Percentiles rank a stretch among this genome's conserved stretches.
Conservation (phyloP, 2,113 vertebrate genomes). For the Isichthys henryi region DNA sequence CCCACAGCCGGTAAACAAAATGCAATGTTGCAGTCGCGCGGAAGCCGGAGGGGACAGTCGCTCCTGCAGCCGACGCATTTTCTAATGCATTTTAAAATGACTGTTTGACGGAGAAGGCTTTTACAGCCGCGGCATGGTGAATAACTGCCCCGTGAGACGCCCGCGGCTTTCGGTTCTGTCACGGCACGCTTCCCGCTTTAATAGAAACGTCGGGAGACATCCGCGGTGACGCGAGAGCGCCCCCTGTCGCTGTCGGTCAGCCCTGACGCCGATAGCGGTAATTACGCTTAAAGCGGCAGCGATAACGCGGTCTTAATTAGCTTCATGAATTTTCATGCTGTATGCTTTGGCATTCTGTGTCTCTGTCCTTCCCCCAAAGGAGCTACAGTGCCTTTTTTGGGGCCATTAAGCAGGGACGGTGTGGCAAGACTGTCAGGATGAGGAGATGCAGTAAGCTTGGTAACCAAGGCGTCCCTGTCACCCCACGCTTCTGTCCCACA, state of each 20-base stretch:
- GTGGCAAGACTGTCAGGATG: not conserved
- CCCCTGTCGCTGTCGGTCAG: not conserved
- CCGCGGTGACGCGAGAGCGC: not conserved
- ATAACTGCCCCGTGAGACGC: not conserved
- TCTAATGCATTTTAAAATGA: not conserved
- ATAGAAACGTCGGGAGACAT: not conserved
- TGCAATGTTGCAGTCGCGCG: not conserved
- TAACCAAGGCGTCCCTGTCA: not conserved
- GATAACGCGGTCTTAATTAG: not conserved
- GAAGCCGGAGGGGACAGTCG: not conserved
- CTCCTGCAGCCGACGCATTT: not conserved
- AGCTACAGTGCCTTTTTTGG: not conserved
- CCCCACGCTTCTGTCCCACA: constrained; percentile 45
- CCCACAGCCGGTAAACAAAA: not conserved
- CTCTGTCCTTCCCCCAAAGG: not conserved
- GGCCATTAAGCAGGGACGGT: not conserved
- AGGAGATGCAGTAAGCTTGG: not conserved
- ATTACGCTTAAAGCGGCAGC: not conserved
- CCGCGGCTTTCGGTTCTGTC: not conserved
- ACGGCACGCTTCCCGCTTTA: not conserved
- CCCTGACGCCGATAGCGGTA: not conserved
- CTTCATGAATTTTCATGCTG: not conserved
- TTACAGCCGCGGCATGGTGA: not conserved
- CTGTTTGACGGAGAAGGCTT: not conserved
- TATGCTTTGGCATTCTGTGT: not conserved